Evolutionary conservation across 2,797 vertebrate species (phyloP).

Genomic region (Phalanger gymnotis): DNA sequence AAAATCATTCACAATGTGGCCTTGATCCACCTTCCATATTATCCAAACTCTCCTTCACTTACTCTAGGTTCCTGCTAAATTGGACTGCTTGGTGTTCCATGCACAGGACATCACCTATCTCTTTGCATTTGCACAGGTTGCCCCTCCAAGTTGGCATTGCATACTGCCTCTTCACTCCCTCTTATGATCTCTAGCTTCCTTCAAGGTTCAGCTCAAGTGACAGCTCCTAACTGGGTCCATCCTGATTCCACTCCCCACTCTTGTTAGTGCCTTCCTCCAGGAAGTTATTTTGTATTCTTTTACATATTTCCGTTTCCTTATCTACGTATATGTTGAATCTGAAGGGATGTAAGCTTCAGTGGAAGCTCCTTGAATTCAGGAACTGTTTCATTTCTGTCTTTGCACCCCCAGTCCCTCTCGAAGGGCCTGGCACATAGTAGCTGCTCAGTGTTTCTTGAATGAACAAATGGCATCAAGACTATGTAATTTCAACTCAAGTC

Average conservation of each 20-base stretch:
- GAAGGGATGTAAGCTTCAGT: too few species aligned
- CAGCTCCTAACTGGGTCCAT: neutral
- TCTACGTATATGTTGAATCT: neutral
- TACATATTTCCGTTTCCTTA: neutral
- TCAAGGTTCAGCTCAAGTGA: neutral
- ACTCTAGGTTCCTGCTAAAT: neutral
- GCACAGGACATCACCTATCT: too few species aligned
- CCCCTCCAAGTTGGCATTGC: neutral
- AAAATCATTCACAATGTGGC: neutral
- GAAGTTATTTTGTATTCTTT: neutral
- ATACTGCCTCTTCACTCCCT: neutral
- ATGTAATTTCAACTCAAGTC: neutral
- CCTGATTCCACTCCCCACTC: neutral
- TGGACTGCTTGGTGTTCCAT: neutral
- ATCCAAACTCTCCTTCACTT: too few species aligned
- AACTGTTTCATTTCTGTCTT: neutral
- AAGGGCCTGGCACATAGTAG: neutral
- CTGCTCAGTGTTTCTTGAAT: neutral
- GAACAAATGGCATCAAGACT: neutral
- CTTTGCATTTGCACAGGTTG: too few species aligned
- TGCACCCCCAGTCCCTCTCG: neutral
- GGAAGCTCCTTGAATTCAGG: neutral
- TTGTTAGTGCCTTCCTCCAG: neutral
- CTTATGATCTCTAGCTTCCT: neutral
- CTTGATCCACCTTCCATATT: neutral